Percentiles rank a stretch among this genome's conserved stretches.
phyloP scores from a whole-genome alignment of 2,888 invertebrate genomes.

The Callinectes sapidus region DNA sequence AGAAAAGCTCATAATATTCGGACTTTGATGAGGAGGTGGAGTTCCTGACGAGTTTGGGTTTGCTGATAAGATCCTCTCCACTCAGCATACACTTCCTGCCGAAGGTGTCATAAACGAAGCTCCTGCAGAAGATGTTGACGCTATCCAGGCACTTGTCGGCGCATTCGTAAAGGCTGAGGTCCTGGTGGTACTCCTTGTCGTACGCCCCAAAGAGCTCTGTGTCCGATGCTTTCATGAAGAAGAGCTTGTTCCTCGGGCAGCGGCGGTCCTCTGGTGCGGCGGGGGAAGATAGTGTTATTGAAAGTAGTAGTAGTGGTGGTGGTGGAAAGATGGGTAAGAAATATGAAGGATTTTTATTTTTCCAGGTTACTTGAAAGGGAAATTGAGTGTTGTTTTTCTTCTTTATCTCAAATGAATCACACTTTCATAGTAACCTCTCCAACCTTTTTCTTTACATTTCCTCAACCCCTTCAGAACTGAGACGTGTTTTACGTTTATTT shows the following conservation, averaged over 20 bases:
- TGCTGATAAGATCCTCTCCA: conserved; percentile 92
- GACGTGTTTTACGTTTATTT: no score
- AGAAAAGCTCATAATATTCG: conserved; percentile 91
- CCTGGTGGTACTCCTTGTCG: conserved; percentile 90
- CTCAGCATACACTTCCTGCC: conserved; percentile 91
- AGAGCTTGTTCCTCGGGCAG: conserved; percentile 77
- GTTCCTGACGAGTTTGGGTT: conserved; percentile 88
- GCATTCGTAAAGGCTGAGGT: conserved; percentile 90
- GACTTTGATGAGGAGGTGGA: conserved; percentile 68
- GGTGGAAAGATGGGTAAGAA: neutral
- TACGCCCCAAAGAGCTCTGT: conserved; percentile 91
- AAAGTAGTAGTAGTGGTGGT: neutral
- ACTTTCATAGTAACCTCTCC: neutral
- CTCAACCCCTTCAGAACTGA: no score
- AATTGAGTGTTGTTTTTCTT: neutral
- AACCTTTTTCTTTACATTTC: no score
- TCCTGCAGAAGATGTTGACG: conserved; percentile 91
- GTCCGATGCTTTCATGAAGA: conserved; percentile 93
- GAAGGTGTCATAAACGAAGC: conserved; percentile 91
- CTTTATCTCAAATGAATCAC: neutral
- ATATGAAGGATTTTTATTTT: no score
- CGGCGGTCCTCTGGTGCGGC: conserved; percentile 63
- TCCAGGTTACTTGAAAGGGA: no score
- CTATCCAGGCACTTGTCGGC: conserved; percentile 90
- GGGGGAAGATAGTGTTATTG: neutral